Evolutionary conservation across 2,797 vertebrate genomes (phyloP), one percentile per base, ranked within the genome.

Genomic region (Borostomias antarcticus): DNA sequence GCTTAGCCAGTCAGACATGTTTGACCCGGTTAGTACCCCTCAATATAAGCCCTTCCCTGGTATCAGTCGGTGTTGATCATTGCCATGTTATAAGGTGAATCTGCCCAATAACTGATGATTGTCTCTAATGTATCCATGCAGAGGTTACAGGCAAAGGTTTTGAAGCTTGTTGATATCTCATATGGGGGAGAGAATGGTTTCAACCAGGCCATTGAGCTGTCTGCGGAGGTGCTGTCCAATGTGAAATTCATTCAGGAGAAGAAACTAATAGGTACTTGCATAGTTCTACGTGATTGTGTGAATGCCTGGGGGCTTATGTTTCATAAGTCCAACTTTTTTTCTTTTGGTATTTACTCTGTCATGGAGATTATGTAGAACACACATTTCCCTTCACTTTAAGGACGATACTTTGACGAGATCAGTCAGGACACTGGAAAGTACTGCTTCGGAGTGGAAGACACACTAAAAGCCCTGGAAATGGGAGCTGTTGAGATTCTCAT

Each of bases 221-320:
- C 94, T 59, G 95, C 94, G 15, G 94, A 96, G 79, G 94, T 95
- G 73, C 92, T 96, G 78, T 95, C 95, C 80, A 96, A 94, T 83
- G 94, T 96, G 86, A 96, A 96, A 82, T 96, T 95, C 85, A 95
- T 95, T 83, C 94, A 95, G 86, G 94, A 96, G 85, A 96, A 96
- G 85, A 95, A 86, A 47, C 69, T 86, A 26, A 86, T 84, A 58
- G 84, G 82, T 84, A 70, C 9, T 19, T 48, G 7, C 5, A 10
- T 17, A n/a, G n/a, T n/a, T n/a, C n/a, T n/a, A n/a, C n/a, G n/a
- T n/a, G n/a, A n/a, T 23, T 21, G 23, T 52, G 19, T 11, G 23
- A 52, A 52, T 57, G 17, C 33, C n/a, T 32, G 21, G 17, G 4
- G 2, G 4, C 5, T 1, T 52, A 25, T 58, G n/a, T 37, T 4